These are phyloP conservation scores for Dendropsophus ebraccatus DNA, from an alignment of 2,113 vertebrate genomes.

Conservation along the genomic window DNA sequence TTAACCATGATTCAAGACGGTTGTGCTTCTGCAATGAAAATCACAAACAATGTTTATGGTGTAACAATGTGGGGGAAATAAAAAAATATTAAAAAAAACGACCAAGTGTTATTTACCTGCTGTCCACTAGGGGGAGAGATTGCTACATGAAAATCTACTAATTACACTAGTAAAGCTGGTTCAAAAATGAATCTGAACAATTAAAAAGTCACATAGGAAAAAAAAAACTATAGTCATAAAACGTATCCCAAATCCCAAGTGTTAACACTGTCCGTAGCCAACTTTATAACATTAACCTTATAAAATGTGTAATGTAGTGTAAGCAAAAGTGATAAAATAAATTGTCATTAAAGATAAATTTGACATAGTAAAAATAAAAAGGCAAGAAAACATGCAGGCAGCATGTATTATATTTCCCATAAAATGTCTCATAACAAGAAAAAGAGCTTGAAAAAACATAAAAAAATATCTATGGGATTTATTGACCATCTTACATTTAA, in stretches of 20 bases:
- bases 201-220: slow-evolving; percentile 29
- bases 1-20: background rate
- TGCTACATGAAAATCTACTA: background rate
- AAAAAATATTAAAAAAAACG: too few relatives aligned
- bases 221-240: background rate
- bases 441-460: too few relatives aligned
- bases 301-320: background rate
- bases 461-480: too few relatives aligned
- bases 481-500: too few relatives aligned
- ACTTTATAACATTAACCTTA: background rate
- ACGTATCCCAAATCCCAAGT: background rate
- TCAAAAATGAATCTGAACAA: background rate
- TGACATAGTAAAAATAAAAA: too few relatives aligned
- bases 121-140: slow-evolving; percentile 16
- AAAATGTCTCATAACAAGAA: too few relatives aligned
- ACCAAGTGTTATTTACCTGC: background rate
- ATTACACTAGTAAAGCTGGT: background rate
- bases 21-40: background rate
- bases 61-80: too few relatives aligned
- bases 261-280: background rate
- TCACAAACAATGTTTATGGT: too few relatives aligned
- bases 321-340: too few relatives aligned
- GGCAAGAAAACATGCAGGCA: too few relatives aligned
- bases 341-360: too few relatives aligned
- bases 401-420: too few relatives aligned